phyloP scores from a whole-genome alignment of 2,888 invertebrate genomes.

The Augochlorella aurata region DNA sequence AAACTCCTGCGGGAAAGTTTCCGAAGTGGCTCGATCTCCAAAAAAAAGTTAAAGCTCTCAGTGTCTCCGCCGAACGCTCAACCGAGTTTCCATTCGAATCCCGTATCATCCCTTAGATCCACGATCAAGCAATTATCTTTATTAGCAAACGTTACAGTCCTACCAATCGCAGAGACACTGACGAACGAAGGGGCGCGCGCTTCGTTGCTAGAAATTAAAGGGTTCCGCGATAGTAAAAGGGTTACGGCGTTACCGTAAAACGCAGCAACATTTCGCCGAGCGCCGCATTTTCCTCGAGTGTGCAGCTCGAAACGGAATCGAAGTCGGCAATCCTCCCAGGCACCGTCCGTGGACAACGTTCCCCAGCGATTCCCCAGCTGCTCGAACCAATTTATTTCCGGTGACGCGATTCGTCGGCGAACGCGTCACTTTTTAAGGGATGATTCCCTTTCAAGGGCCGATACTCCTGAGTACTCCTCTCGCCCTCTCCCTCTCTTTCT shows the following conservation, averaged over 20 bases:
- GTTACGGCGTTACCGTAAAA: slow-evolving; percentile 62
- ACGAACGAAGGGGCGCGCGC: no score
- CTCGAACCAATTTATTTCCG: slow-evolving; percentile 3
- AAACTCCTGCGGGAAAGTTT: not conserved
- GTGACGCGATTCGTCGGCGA: not conserved
- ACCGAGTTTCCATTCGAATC: no score
- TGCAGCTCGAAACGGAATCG: slow-evolving; percentile 14
- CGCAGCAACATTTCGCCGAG: slow-evolving; percentile 37
- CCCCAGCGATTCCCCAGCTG: not conserved
- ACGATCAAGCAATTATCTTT: no score
- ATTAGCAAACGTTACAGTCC: no score
- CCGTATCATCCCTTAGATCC: no score
- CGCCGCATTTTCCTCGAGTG: slow-evolving; percentile 50
- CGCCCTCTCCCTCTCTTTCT: not conserved
- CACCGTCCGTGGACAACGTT: not conserved
- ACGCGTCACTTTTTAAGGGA: slow-evolving; percentile 25
- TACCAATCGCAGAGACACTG: no score
- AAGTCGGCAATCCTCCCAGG: slow-evolving; percentile 11
- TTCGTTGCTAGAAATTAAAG: not conserved
- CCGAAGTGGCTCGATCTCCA: no score
- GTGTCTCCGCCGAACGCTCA: no score
- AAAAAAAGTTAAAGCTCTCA: no score
- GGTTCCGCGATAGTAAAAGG: not conserved
- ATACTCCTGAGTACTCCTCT: not conserved
- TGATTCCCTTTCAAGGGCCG: not conserved